phyloP scores from a whole-genome alignment of 1,140 invertebrate species.

The Psix sp. region DNA sequence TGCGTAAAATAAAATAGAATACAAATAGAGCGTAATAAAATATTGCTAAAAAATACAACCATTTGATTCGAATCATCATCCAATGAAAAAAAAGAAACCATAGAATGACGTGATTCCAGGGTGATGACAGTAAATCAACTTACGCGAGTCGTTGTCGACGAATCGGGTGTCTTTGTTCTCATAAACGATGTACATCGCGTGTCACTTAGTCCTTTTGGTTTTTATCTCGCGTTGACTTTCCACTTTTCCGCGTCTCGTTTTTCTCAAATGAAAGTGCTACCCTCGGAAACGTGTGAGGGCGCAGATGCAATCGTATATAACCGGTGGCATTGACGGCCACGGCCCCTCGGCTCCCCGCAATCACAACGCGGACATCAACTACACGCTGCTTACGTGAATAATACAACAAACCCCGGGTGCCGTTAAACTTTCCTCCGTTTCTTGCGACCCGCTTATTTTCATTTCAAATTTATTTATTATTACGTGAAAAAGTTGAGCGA shows the following conservation, averaged over 20 bases:
- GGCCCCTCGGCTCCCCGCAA: constrained; percentile 8
- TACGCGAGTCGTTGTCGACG: constrained; percentile 13
- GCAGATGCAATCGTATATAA: constrained; percentile 72
- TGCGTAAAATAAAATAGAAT: too few species aligned
- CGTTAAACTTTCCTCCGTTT: constrained; percentile 52
- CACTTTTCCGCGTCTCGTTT: constrained; percentile 34
- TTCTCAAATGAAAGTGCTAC: constrained; percentile 44
- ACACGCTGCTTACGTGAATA: constrained; percentile 62
- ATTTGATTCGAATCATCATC: too few species aligned
- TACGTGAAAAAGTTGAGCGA: too few species aligned
- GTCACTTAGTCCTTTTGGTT: constrained; percentile 15
- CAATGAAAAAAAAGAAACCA: too few species aligned
- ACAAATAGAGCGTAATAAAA: too few species aligned
- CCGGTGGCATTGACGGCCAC: constrained; percentile 62
- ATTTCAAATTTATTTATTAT: constrained; percentile 62
- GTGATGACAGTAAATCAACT: constrained; percentile 24
- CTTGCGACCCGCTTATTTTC: constrained; percentile 48
- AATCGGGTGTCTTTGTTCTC: constrained; percentile 25
- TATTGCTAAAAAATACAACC: too few species aligned
- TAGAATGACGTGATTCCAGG: constrained; percentile 1
- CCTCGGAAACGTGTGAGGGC: constrained; percentile 45
- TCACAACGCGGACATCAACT: constrained; percentile 6
- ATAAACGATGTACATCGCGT: constrained; percentile 34
- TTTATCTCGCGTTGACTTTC: constrained; percentile 29
- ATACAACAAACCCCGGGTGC: constrained; percentile 62